phyloP scores from a whole-genome alignment of 2,888 invertebrate species.

The Rotaria socialis region DNA sequence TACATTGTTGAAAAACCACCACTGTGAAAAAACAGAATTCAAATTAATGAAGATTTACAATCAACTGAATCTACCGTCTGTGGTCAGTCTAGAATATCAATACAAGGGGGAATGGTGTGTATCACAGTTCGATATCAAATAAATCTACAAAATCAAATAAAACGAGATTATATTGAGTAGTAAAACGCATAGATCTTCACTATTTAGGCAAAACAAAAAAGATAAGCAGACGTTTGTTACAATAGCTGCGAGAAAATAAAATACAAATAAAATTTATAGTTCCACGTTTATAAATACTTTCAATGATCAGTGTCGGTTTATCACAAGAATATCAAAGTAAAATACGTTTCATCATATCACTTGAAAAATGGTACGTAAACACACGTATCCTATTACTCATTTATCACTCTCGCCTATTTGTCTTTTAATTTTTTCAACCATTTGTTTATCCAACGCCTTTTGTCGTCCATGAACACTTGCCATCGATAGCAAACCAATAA shows the following conservation, averaged over 20 bases:
- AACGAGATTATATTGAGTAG: no score
- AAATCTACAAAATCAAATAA: background rate
- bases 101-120: background rate
- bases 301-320: no score
- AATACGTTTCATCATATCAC: no score
- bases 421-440: slow-evolving; percentile 14
- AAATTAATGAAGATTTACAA: background rate
- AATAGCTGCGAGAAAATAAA: background rate
- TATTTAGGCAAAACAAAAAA: background rate
- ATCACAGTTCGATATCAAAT: background rate
- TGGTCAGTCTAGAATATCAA: background rate
- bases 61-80: background rate
- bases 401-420: background rate
- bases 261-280: no score
- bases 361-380: background rate
- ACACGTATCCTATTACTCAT: background rate
- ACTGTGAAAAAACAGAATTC: background rate
- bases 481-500: background rate
- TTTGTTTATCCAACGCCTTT: slow-evolving; percentile 4
- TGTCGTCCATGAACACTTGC: background rate
- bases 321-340: no score
- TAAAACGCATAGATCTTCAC: background rate
- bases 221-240: background rate
- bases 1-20: background rate
- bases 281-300: no score